phyloP scores from a whole-genome alignment of 2,113 vertebrate genomes.

The Melanostigma gelatinosum region DNA sequence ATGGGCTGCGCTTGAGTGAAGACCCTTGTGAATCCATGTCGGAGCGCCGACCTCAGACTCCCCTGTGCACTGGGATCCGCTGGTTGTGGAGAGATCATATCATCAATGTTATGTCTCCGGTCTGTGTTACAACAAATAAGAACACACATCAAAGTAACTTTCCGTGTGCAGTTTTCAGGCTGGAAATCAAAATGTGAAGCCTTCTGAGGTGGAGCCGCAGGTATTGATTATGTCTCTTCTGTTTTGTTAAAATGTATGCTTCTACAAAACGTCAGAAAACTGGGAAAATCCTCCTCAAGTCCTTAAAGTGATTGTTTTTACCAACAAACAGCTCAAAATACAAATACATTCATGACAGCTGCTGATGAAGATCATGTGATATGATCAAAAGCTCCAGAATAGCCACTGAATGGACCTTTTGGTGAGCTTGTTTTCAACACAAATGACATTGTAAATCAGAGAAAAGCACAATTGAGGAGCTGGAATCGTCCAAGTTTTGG shows the following conservation, averaged over 20 bases:
- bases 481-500: not conserved
- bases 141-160: not conserved
- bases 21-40: slow-evolving; percentile 69
- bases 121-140: not conserved
- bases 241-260: not conserved
- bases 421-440: not conserved
- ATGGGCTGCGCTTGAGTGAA: slow-evolving; percentile 71
- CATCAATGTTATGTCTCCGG: not conserved
- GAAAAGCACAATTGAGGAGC: not conserved
- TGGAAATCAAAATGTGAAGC: not conserved
- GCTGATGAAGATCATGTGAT: not conserved
- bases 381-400: not conserved
- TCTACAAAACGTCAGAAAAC: not conserved
- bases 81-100: slow-evolving; percentile 12
- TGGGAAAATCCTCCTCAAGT: not conserved
- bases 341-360: not conserved
- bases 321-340: not conserved
- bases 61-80: not conserved
- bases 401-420: not conserved
- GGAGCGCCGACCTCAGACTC: slow-evolving; percentile 23
- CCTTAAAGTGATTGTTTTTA: not conserved
- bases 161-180: not conserved
- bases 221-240: no score
- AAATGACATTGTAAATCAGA: not conserved
- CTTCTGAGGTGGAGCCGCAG: not conserved